Evolutionary conservation across 2,888 invertebrate species (phyloP).

Genomic region (Noctua janthina): DNA sequence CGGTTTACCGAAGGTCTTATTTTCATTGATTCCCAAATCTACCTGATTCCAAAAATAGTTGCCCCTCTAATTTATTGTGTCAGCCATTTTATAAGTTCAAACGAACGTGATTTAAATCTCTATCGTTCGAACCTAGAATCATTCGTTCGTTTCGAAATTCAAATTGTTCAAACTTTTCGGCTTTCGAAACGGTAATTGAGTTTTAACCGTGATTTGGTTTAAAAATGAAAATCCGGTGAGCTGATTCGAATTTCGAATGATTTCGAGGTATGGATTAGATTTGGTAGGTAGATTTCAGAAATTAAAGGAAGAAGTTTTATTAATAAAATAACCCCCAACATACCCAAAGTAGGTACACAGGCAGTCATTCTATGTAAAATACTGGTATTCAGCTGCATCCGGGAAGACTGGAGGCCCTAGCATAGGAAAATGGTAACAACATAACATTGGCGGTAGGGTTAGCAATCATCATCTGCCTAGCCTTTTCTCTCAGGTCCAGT

Average conservation of each 20-base stretch:
- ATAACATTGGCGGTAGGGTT: not conserved
- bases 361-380: no score
- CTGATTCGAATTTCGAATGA: conserved; percentile 46
- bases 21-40: conserved; percentile 6
- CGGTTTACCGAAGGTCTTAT: not conserved
- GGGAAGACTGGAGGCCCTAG: no score
- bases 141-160: conserved; percentile 54
- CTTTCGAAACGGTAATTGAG: conserved; percentile 64
- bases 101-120: conserved; percentile 64
- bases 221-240: conserved; percentile 49
- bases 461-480: no score
- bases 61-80: conserved; percentile 52
- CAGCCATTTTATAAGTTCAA: conserved; percentile 52
- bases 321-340: no score
- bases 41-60: conserved; percentile 33
- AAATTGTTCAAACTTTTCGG: conserved; percentile 64
- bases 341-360: no score
- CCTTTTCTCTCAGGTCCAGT: no score
- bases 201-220: conserved; percentile 65
- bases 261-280: conserved; percentile 6
- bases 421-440: no score
- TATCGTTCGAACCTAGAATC: conserved; percentile 40
- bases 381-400: no score
- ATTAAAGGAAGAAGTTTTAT: not conserved
- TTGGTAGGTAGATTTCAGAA: not conserved